These are phyloP conservation scores for Dryomyza anilis DNA, from an alignment of 2,888 invertebrate species.

Conservation along the genomic window DNA sequence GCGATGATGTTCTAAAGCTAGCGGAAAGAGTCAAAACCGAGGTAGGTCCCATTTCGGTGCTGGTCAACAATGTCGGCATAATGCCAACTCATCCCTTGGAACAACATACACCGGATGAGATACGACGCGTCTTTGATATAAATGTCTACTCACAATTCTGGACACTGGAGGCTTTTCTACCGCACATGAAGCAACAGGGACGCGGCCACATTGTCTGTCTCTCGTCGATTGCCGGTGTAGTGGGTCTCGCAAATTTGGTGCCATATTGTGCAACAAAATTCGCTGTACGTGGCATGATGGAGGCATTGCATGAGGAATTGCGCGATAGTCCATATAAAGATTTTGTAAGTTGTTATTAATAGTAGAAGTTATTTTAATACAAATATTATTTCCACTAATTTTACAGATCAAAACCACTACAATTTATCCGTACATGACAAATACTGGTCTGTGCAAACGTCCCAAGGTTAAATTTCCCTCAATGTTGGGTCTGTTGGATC, in stretches of 20 bases:
- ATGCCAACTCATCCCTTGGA: conserved; percentile 78
- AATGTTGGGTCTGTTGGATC: conserved; percentile 69
- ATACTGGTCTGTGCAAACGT: conserved; percentile 82
- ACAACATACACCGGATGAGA: conserved; percentile 70
- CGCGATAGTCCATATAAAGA: conserved; percentile 62
- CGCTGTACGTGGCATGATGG: conserved; percentile 84
- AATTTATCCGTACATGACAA: conserved; percentile 86
- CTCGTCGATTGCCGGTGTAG: conserved; percentile 78
- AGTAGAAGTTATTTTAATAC: background rate
- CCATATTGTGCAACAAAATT: conserved; percentile 83
- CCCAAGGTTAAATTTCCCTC: conserved; percentile 75
- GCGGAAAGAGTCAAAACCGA: conserved; percentile 70
- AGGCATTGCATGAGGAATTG: conserved; percentile 79
- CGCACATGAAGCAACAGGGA: conserved; percentile 74
- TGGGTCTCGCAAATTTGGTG: conserved; percentile 76
- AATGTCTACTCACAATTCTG: conserved; percentile 82
- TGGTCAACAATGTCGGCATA: conserved; percentile 87
- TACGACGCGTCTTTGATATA: conserved; percentile 73
- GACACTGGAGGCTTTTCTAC: conserved; percentile 76
- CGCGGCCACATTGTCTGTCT: conserved; percentile 78
- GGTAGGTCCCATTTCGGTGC: conserved; percentile 77
- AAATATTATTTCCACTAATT: background rate
- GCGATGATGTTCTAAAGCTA: conserved; percentile 69
- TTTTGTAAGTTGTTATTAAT: conserved; percentile 47
- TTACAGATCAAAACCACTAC: conserved; percentile 76